These are phyloP conservation scores for Poeciliopsis paucimaculata DNA, from an alignment of 2,797 vertebrate genomes.

Conservation along the genomic window DNA sequence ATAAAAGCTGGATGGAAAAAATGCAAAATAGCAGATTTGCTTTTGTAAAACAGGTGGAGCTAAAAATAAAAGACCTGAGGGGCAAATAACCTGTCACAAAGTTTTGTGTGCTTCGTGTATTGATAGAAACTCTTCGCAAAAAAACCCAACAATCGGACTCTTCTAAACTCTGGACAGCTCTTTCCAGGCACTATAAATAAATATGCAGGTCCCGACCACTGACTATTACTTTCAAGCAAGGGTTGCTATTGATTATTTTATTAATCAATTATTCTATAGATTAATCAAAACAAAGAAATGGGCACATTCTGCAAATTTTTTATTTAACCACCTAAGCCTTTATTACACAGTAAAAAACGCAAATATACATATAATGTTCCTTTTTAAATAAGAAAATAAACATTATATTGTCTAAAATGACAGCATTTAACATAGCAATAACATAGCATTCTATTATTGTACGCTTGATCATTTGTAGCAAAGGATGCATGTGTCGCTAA, in stretches of 20 bases:
- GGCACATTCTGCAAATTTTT: too few species aligned
- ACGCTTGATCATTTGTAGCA: too few species aligned
- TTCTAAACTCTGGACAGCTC: not conserved
- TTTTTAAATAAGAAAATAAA: too few species aligned
- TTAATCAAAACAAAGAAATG: too few species aligned
- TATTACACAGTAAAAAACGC: too few species aligned
- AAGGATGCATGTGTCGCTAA: too few species aligned
- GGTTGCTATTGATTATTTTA: not conserved
- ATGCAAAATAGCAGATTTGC: not conserved
- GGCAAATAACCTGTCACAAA: too few species aligned
- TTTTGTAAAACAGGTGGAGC: not conserved
- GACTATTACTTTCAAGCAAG: not conserved
- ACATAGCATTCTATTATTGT: too few species aligned
- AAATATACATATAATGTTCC: too few species aligned
- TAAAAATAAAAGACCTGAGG: not conserved
- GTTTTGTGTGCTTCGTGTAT: not conserved
- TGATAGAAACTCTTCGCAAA: not conserved
- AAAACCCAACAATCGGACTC: not conserved
- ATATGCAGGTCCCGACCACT: not conserved
- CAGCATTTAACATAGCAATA: too few species aligned
- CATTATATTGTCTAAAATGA: too few species aligned
- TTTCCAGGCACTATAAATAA: not conserved
- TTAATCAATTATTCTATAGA: not conserved
- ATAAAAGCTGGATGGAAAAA: conserved; percentile 63
- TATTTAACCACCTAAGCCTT: too few species aligned